phyloP scores from a whole-genome alignment of 2,888 invertebrate genomes.

The Elegia similella region DNA sequence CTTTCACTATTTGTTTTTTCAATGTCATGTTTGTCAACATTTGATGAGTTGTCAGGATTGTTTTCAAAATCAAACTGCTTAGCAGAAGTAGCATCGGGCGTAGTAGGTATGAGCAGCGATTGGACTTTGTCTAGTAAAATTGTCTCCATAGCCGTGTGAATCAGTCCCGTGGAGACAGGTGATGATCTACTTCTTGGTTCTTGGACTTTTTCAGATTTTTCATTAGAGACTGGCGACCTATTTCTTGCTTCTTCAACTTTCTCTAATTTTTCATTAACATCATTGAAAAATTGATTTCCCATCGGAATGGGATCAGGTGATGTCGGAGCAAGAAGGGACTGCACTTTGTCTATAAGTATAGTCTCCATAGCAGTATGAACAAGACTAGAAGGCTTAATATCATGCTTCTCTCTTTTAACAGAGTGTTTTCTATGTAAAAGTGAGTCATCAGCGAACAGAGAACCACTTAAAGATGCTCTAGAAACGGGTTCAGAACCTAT shows the following conservation, averaged over 20 bases:
- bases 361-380: slow-evolving; percentile 81
- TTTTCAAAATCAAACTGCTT: slow-evolving; percentile 19
- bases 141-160: slow-evolving; percentile 74
- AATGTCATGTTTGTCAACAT: slow-evolving; percentile 58
- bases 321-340: slow-evolving; percentile 62
- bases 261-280: slow-evolving; percentile 63
- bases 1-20: slow-evolving; percentile 75
- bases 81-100: slow-evolving; percentile 34
- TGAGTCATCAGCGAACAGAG: slow-evolving; percentile 44
- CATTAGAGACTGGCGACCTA: slow-evolving; percentile 28
- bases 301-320: slow-evolving; percentile 51
- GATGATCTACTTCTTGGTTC: slow-evolving; percentile 38
- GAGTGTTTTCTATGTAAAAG: slow-evolving; percentile 42
- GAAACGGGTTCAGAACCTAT: slow-evolving; percentile 74
- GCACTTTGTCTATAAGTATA: slow-evolving; percentile 79
- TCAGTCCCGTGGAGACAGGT: slow-evolving; percentile 38
- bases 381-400: slow-evolving; percentile 61
- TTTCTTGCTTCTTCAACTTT: slow-evolving; percentile 54
- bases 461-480: slow-evolving; percentile 61
- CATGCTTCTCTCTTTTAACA: slow-evolving; percentile 45
- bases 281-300: slow-evolving; percentile 61
- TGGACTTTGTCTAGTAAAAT: slow-evolving; percentile 75
- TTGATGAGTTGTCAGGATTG: slow-evolving; percentile 19
- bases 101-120: slow-evolving; percentile 42
- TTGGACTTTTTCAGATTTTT: slow-evolving; percentile 51